Percentiles rank a stretch among this genome's conserved stretches.
phyloP scores from a whole-genome alignment of 2,888 invertebrate species.

The Tenthredo notha region DNA sequence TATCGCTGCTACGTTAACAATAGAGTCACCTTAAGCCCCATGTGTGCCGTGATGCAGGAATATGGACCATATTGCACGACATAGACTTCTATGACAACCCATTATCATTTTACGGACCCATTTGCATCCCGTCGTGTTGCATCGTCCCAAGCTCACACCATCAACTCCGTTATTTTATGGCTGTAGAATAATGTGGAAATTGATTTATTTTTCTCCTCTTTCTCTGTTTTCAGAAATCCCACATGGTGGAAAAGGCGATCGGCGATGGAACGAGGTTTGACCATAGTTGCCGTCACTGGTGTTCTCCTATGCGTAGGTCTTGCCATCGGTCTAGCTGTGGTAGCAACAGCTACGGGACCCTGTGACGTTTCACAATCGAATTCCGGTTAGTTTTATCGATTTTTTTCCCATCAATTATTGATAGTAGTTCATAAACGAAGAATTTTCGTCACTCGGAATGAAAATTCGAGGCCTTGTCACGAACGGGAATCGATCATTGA shows the following conservation, averaged over 20 bases:
- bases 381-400: constrained; percentile 64
- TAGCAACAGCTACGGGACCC: constrained; percentile 67
- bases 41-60: background rate
- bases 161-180: constrained; percentile 26
- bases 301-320: constrained; percentile 83
- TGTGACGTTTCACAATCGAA: constrained; percentile 62
- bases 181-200: background rate
- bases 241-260: constrained; percentile 91
- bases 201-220: background rate
- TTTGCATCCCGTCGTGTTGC: constrained; percentile 56
- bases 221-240: constrained; percentile 82
- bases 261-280: constrained; percentile 86
- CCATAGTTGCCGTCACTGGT: constrained; percentile 82
- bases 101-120: constrained; percentile 37
- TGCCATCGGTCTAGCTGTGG: constrained; percentile 79
- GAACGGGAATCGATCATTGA: background rate
- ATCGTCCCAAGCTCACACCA: constrained; percentile 49
- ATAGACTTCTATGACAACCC: constrained; percentile 10
- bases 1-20: background rate
- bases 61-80: background rate
- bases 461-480: background rate
- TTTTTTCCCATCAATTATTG: background rate
- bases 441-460: background rate
- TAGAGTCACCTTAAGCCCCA: background rate
- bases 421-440: background rate